A percentile compares a stretch with the other conserved stretches of the same genome.
These are phyloP conservation scores for Drosophila tripunctata DNA, from an alignment of 2,888 invertebrate genomes.

Conservation along the genomic window DNA sequence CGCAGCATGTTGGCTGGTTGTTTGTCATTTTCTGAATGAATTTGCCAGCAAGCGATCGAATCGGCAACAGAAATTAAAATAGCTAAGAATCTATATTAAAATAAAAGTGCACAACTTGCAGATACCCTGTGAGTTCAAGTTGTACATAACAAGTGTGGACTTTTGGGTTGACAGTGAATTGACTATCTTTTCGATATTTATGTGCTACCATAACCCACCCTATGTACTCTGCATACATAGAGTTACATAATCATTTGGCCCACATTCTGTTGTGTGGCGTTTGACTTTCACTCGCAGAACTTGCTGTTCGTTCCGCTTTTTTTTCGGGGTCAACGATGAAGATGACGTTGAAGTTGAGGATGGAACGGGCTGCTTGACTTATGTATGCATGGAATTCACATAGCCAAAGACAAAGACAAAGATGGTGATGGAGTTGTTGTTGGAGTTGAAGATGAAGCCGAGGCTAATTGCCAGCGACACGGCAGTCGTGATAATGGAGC, in stretches of 20 bases:
- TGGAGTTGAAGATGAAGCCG: constrained; percentile 4
- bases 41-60: constrained; percentile 11
- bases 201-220: too few relatives aligned
- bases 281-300: constrained; percentile 60
- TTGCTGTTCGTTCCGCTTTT: constrained; percentile 19
- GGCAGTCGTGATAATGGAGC: constrained; percentile 41
- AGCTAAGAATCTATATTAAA: background rate
- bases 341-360: constrained; percentile 3
- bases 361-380: constrained; percentile 15
- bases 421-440: background rate
- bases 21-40: constrained; percentile 41
- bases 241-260: constrained; percentile 63
- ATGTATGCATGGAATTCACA: constrained; percentile 46
- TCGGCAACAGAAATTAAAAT: constrained; percentile 6
- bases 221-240: background rate
- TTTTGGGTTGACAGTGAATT: too few relatives aligned
- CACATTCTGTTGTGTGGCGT: constrained; percentile 42
- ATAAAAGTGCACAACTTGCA: background rate
- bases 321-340: constrained; percentile 20
- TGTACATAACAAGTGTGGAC: constrained; percentile 22
- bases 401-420: constrained; percentile 17
- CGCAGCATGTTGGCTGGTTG: background rate
- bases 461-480: constrained; percentile 61
- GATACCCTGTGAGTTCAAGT: background rate
- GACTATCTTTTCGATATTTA: too few relatives aligned